Evolutionary conservation across 2,113 vertebrate genomes (phyloP).

Genomic region (Nothocercus julius): DNA sequence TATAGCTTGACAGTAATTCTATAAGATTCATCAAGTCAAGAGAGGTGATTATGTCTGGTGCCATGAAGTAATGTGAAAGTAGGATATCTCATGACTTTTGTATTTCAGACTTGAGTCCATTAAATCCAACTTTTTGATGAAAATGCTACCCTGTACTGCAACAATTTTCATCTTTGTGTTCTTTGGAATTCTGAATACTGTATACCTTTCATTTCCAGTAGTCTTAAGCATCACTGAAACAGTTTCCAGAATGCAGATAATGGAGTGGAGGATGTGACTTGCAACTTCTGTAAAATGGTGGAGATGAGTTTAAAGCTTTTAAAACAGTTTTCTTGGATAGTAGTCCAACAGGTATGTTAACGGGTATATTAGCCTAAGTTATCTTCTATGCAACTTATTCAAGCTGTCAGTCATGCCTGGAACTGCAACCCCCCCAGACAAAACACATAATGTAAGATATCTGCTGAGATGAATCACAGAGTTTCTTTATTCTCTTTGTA

Average conservation of each 20-base stretch:
- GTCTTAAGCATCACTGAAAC: not conserved
- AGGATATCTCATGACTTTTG: slow-evolving; percentile 35
- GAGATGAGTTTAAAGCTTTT: not conserved
- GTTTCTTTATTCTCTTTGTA: not conserved
- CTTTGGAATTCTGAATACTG: slow-evolving; percentile 11
- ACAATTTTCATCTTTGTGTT: not conserved
- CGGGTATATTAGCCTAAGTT: not conserved
- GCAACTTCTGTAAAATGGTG: not conserved
- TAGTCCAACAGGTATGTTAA: not conserved
- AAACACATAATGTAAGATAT: not conserved
- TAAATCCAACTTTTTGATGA: slow-evolving; percentile 36
- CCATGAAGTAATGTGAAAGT: slow-evolving; percentile 50
- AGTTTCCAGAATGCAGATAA: not conserved
- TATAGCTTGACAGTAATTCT: slow-evolving; percentile 76
- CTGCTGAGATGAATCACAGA: not conserved
- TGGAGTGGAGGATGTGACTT: not conserved
- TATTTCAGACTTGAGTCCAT: slow-evolving; percentile 39
- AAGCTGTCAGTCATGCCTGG: not conserved
- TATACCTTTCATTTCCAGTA: not conserved
- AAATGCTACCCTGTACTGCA: slow-evolving; percentile 1
- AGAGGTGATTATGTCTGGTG: slow-evolving; percentile 69
- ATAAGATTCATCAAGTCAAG: slow-evolving; percentile 69
- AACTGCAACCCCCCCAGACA: not conserved
- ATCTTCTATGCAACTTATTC: not conserved
- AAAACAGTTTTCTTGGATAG: not conserved